phyloP scores from a whole-genome alignment of 2,797 vertebrate species.

The Lagodon rhomboides region DNA sequence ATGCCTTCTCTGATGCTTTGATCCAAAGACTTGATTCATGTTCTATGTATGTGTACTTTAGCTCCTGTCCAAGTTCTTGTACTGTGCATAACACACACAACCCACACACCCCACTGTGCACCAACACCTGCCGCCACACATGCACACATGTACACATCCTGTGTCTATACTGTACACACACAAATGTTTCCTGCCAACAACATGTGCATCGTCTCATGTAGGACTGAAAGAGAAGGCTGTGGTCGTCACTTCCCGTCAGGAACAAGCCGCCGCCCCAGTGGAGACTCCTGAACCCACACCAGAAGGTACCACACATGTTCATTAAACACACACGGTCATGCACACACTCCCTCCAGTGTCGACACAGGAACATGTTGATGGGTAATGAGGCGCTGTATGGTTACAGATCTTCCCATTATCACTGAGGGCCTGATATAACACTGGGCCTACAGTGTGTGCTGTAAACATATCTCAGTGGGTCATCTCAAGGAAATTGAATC shows the following conservation, averaged over 20 bases:
- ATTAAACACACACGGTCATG: neutral
- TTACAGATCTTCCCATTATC: neutral
- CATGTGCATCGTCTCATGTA: conserved; percentile 71
- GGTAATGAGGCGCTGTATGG: neutral
- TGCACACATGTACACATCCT: neutral
- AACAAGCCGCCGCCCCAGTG: conserved; percentile 51
- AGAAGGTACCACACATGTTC: conserved; percentile 71
- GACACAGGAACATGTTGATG: neutral
- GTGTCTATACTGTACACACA: neutral
- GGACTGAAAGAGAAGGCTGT: conserved; percentile 83
- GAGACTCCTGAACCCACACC: conserved; percentile 48
- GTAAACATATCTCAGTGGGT: neutral
- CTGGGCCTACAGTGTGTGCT: neutral
- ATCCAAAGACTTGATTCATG: neutral
- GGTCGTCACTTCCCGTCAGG: conserved; percentile 42
- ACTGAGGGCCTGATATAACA: neutral
- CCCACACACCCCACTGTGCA: neutral
- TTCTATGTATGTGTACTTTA: neutral
- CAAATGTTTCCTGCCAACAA: conserved; percentile 49
- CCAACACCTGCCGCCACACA: too few species aligned
- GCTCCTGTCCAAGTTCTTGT: neutral
- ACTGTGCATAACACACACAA: neutral
- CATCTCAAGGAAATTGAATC: too few species aligned
- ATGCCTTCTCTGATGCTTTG: neutral
- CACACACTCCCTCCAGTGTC: neutral